Evolutionary conservation across 2,113 vertebrate genomes (phyloP).

Genomic region (Ellobius talpinus): DNA sequence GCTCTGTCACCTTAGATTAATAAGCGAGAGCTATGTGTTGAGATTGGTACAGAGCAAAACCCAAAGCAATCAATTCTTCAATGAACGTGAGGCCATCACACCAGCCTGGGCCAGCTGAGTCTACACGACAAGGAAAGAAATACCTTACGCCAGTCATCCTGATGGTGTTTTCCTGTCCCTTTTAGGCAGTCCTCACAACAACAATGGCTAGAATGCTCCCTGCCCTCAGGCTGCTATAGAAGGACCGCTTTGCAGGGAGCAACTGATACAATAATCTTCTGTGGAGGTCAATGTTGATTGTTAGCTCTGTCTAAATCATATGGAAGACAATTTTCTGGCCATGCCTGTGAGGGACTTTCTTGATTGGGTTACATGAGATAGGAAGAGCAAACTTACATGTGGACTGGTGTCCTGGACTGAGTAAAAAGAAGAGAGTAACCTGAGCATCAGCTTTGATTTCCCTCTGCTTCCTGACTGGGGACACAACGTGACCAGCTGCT

Average conservation of each 20-base stretch:
- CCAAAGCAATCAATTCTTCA: background rate
- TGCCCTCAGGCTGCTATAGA: background rate
- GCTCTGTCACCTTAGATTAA: background rate
- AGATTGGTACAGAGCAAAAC: background rate
- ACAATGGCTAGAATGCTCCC: background rate
- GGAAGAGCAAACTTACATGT: background rate
- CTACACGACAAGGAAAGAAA: background rate
- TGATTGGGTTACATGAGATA: background rate
- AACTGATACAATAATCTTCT: background rate
- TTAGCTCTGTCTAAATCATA: background rate
- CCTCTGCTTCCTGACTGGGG: too few species aligned
- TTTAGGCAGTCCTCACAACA: background rate
- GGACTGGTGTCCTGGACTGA: background rate
- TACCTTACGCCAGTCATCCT: background rate
- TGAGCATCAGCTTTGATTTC: too few species aligned
- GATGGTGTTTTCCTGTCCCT: background rate
- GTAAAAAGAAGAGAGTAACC: background rate
- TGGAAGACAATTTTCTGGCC: background rate
- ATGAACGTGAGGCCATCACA: background rate
- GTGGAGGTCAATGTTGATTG: too few species aligned
- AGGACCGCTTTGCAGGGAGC: background rate
- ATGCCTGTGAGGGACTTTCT: background rate
- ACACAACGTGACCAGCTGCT: background rate
- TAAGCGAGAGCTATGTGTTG: background rate
- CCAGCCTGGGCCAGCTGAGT: background rate